A percentile compares a stretch with the other conserved stretches of the same genome.
These are phyloP conservation scores for Triops cancriformis DNA, from an alignment of 1,140 invertebrate genomes.

Conservation along the genomic window DNA sequence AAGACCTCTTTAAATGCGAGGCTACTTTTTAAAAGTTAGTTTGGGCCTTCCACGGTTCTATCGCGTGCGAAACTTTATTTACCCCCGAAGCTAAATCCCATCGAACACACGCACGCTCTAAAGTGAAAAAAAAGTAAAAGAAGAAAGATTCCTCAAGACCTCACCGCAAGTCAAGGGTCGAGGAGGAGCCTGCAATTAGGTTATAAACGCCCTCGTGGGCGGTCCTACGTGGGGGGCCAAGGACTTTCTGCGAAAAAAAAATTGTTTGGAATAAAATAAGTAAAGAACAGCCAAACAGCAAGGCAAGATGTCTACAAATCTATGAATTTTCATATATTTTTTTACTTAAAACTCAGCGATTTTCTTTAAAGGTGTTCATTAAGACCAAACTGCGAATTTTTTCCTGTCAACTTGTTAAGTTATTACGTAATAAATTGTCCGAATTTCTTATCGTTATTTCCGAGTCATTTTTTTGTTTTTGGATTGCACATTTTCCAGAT, in stretches of 20 bases:
- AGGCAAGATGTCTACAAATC: too few species aligned
- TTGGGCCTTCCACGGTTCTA: neutral
- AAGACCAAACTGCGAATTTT: too few species aligned
- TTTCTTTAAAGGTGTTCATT: too few species aligned
- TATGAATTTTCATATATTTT: too few species aligned
- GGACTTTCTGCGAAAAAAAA: neutral
- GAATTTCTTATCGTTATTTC: too few species aligned
- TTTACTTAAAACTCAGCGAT: too few species aligned
- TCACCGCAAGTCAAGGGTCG: neutral
- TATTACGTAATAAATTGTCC: too few species aligned
- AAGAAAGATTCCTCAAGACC: neutral
- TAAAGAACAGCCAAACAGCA: too few species aligned
- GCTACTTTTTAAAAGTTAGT: neutral
- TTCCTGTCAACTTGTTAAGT: too few species aligned
- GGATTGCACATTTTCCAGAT: too few species aligned
- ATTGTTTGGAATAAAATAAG: neutral
- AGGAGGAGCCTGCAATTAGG: neutral
- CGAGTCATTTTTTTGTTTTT: too few species aligned
- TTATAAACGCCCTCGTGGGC: conserved; percentile 8
- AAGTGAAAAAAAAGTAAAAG: neutral
- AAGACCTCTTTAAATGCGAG: too few species aligned
- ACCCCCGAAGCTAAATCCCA: neutral
- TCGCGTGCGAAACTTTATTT: conserved; percentile 7
- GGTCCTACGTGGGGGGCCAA: conserved; percentile 7
- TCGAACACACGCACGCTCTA: neutral